Evolutionary conservation across 2,797 vertebrate genomes (phyloP).

Genomic region (Triplophysa yarkandensis): DNA sequence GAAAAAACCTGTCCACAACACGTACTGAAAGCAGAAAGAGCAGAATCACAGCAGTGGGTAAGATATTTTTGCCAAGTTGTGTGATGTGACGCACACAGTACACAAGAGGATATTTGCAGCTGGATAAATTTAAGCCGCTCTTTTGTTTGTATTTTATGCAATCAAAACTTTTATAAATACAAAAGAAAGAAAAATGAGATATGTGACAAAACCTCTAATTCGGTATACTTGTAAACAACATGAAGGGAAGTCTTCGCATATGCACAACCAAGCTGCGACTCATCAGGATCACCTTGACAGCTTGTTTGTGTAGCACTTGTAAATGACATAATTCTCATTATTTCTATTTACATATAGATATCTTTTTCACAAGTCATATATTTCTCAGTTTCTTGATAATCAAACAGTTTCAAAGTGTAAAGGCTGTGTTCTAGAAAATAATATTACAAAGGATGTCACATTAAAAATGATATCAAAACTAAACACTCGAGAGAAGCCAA

Average conservation of each 20-base stretch:
- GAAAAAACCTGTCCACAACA: slow-evolving; percentile 94
- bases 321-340: slow-evolving; percentile 63
- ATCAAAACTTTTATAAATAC: slow-evolving; percentile 75
- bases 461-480: slow-evolving; percentile 59
- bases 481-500: slow-evolving; percentile 46
- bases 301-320: slow-evolving; percentile 62
- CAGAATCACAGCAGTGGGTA: slow-evolving; percentile 87
- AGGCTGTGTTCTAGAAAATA: slow-evolving; percentile 72
- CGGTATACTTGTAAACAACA: slow-evolving; percentile 93
- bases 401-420: slow-evolving; percentile 74
- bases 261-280: slow-evolving; percentile 85
- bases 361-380: slow-evolving; percentile 69
- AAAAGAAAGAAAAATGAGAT: slow-evolving; percentile 91
- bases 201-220: slow-evolving; percentile 88
- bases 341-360: slow-evolving; percentile 72
- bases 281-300: slow-evolving; percentile 69
- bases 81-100: slow-evolving; percentile 72
- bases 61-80: slow-evolving; percentile 78
- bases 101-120: slow-evolving; percentile 79
- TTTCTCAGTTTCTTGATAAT: slow-evolving; percentile 67
- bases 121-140: slow-evolving; percentile 63
- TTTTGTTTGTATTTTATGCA: slow-evolving; percentile 68
- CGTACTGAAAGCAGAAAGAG: slow-evolving; percentile 92
- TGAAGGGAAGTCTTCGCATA: slow-evolving; percentile 81
- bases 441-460: slow-evolving; percentile 67